These are phyloP conservation scores for Neelides sp. DNA, from an alignment of 1,140 invertebrate genomes.

Conservation along the genomic window DNA sequence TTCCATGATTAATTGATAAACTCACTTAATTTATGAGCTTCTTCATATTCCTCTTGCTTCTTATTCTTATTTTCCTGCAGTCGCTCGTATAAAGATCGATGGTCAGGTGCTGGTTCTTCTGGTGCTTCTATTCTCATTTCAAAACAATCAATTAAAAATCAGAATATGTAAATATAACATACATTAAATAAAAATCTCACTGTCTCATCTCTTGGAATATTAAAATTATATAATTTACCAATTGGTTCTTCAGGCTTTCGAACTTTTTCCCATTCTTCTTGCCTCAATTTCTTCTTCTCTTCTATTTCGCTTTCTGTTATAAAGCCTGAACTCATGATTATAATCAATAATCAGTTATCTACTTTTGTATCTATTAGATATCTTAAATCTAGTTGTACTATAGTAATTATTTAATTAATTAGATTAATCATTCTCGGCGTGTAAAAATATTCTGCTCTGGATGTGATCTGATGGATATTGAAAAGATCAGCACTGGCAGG, in stretches of 20 bases:
- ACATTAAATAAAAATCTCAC: slow-evolving; percentile 6
- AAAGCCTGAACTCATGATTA: slow-evolving; percentile 85
- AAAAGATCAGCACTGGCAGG: too few species aligned
- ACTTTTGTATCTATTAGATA: too few species aligned
- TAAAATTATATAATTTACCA: slow-evolving; percentile 44
- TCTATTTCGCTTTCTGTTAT: slow-evolving; percentile 72
- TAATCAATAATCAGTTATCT: too few species aligned
- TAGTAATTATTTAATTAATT: too few species aligned
- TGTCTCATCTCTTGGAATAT: slow-evolving; percentile 2
- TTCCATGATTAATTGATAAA: slow-evolving; percentile 17
- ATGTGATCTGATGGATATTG: too few species aligned
- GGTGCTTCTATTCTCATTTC: slow-evolving; percentile 54
- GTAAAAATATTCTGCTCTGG: too few species aligned
- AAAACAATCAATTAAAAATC: slow-evolving; percentile 21
- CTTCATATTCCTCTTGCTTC: slow-evolving; percentile 84
- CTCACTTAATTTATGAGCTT: slow-evolving; percentile 81
- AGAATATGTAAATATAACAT: slow-evolving; percentile 9
- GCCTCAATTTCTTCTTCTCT: slow-evolving; percentile 58
- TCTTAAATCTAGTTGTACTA: too few species aligned
- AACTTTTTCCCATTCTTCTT: slow-evolving; percentile 91
- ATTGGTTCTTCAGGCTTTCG: slow-evolving; percentile 72
- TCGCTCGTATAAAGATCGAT: slow-evolving; percentile 69
- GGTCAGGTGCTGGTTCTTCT: slow-evolving; percentile 59
- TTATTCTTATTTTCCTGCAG: slow-evolving; percentile 82
- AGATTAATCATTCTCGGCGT: neutral